phyloP scores from a whole-genome alignment of 2,113 vertebrate genomes.

The Bos javanicus region DNA sequence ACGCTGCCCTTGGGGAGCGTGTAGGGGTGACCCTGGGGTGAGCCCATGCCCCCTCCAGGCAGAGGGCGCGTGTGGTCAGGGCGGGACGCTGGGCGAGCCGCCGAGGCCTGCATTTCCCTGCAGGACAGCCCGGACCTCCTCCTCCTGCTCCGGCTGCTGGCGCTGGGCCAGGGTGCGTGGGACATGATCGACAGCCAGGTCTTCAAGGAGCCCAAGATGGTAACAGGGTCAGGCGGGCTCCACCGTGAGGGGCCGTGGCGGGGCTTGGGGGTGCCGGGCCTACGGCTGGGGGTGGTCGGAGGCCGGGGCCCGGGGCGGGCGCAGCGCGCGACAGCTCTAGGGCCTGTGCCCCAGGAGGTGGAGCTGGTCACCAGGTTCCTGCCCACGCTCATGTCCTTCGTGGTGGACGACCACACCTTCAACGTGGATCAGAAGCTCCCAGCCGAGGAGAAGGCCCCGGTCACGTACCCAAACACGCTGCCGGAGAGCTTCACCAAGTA shows the following conservation, averaged over 20 bases:
- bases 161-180: conserved; percentile 96
- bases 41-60: fast-evolving
- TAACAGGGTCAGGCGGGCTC: conserved; percentile 47
- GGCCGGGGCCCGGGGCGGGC: fast-evolving
- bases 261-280: fast-evolving
- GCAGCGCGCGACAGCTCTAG: fast-evolving
- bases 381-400: conserved; percentile 95
- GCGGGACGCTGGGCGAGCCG: fast-evolving
- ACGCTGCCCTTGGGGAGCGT: fast-evolving
- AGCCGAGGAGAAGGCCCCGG: conserved; percentile 89
- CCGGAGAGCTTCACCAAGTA: conserved; percentile 93
- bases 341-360: conserved; percentile 82
- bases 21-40: fast-evolving
- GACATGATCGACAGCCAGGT: conserved; percentile 99
- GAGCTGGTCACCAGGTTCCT: conserved; percentile 96
- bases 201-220: conserved; percentile 98
- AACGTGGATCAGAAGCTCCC: conserved; percentile 95
- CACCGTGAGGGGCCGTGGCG: fast-evolving
- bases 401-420: conserved; percentile 96
- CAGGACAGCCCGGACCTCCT: conserved; percentile 96
- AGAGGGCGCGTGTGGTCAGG: background rate
- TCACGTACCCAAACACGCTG: conserved; percentile 87
- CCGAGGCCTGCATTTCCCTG: background rate
- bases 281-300: fast-evolving
- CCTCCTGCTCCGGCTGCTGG: conserved; percentile 94